Evolutionary conservation across 2,888 invertebrate species (phyloP).

Genomic region (Drosophila prostipennis): DNA sequence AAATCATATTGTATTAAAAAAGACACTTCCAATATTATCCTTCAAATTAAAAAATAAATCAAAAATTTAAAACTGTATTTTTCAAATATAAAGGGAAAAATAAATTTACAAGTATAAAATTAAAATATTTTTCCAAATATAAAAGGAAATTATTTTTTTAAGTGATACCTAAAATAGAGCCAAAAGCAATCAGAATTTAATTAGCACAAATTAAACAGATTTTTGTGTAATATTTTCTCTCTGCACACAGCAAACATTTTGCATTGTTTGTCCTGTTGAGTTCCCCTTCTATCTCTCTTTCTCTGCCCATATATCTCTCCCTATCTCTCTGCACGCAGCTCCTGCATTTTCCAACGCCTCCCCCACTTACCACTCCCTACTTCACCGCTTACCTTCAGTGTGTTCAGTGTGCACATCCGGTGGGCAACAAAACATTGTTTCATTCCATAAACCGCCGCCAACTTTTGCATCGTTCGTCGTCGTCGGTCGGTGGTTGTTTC

Average conservation of each 20-base stretch:
- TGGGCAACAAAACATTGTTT: constrained; percentile 68
- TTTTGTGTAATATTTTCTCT: constrained; percentile 4
- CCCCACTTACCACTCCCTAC: constrained; percentile 25
- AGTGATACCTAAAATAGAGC: background rate
- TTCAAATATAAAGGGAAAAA: too few relatives aligned
- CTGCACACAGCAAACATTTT: constrained; percentile 49
- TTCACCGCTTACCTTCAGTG: constrained; percentile 38
- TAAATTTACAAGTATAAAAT: too few relatives aligned
- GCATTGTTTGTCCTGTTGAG: constrained; percentile 57
- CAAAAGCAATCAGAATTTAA: background rate
- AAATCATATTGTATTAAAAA: too few relatives aligned
- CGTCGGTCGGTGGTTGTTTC: constrained; percentile 68
- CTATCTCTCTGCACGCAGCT: constrained; percentile 8
- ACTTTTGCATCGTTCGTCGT: constrained; percentile 41
- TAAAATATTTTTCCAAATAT: too few relatives aligned
- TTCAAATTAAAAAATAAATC: too few relatives aligned
- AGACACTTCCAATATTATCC: too few relatives aligned
- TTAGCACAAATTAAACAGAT: constrained; percentile 5
- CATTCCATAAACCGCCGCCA: constrained; percentile 60
- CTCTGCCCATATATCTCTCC: constrained; percentile 4
- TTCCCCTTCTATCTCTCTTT: constrained; percentile 1
- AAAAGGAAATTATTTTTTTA: background rate
- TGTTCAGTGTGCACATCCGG: constrained; percentile 52
- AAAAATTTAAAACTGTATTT: too few relatives aligned
- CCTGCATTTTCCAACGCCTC: constrained; percentile 3